Conservation (phyloP, 2,888 invertebrate species). For the Limenitis camilla region DNA sequence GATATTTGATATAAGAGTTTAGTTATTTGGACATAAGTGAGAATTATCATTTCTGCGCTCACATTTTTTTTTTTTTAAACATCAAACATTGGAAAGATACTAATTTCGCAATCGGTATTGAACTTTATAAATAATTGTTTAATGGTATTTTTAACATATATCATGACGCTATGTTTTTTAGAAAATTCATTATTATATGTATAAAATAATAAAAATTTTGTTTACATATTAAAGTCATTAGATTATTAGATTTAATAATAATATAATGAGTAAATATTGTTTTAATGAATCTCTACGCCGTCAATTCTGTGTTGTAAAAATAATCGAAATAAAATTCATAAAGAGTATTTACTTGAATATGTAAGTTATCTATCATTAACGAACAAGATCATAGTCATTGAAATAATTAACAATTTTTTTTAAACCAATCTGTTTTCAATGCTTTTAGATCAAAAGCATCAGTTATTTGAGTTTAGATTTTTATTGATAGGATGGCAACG, state of each 20-base stretch:
- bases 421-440: conserved; percentile 4
- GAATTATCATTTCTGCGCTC: conserved; percentile 54
- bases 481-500: too few species aligned
- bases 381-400: conserved; percentile 16
- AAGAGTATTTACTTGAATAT: conserved; percentile 15
- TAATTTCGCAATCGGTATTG: background rate
- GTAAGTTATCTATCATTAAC: conserved; percentile 16
- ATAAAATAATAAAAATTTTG: conserved; percentile 18
- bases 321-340: conserved; percentile 37
- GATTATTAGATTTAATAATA: conserved; percentile 52
- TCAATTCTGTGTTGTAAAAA: conserved; percentile 71
- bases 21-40: conserved; percentile 64
- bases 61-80: background rate
- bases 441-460: conserved; percentile 4
- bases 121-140: background rate
- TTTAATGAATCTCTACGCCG: conserved; percentile 69
- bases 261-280: conserved; percentile 49
- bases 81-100: background rate
- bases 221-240: conserved; percentile 31
- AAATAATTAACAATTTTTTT: conserved; percentile 13
- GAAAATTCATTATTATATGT: conserved; percentile 9
- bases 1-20: conserved; percentile 9
- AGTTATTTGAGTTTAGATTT: too few species aligned
- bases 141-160: background rate
- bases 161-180: background rate